Percentiles rank a stretch among this genome's conserved stretches.
Evolutionary conservation across 2,888 invertebrate species (phyloP).

Genomic region (Encarsia formosa): DNA sequence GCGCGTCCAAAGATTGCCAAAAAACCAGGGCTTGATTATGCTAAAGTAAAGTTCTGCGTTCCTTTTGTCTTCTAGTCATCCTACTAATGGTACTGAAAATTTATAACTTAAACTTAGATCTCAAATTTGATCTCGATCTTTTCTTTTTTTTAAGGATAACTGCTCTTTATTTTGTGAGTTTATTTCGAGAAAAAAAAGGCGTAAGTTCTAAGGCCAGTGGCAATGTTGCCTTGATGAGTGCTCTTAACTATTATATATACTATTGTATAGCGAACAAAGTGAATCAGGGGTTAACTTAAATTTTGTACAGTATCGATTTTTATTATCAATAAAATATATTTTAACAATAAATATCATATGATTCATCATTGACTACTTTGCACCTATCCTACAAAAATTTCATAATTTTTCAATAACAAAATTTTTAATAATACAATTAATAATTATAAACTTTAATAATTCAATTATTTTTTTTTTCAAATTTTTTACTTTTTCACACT

Average conservation of each 20-base stretch:
- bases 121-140: slow-evolving; percentile 39
- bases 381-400: too few species aligned
- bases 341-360: slow-evolving; percentile 15
- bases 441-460: too few species aligned
- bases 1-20: slow-evolving; percentile 23
- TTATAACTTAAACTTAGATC: slow-evolving; percentile 30
- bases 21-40: slow-evolving; percentile 17
- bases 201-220: slow-evolving; percentile 27
- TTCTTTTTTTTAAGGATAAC: slow-evolving; percentile 13
- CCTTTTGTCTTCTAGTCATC: slow-evolving; percentile 47
- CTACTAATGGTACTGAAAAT: slow-evolving; percentile 25
- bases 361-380: too few species aligned
- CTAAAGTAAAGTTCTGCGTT: slow-evolving; percentile 37
- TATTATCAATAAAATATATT: slow-evolving; percentile 46
- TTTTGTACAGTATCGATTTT: slow-evolving; percentile 44
- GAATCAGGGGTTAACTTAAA: slow-evolving; percentile 41
- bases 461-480: too few species aligned
- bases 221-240: slow-evolving; percentile 40
- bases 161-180: not conserved
- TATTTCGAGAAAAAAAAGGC: not conserved
- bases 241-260: slow-evolving; percentile 37
- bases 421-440: too few species aligned
- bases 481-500: too few species aligned
- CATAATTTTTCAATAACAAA: too few species aligned
- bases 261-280: slow-evolving; percentile 32